Evolutionary conservation across 2,888 invertebrate genomes (phyloP), one percentile per base, ranked within the genome.

Genomic region (Protodeltote pygarga): DNA sequence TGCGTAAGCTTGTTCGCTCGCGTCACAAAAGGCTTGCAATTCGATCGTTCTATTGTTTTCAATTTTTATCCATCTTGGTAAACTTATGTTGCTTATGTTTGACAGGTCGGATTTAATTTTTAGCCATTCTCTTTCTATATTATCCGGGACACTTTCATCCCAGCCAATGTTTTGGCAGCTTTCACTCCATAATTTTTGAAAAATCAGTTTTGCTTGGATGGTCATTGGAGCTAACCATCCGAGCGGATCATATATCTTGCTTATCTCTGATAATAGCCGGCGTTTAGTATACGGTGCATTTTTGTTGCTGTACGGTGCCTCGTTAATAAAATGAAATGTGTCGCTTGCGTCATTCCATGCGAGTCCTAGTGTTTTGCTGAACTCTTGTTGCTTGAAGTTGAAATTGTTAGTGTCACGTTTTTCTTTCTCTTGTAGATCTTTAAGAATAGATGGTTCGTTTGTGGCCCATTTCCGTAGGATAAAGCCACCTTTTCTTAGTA

Each of bases 381-480:
- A 29, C 6, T 39, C 27, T 17, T 20, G 19, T n/a, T n/a, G n/a
- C n/a, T n/a, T n/a, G n/a, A n/a, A n/a, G n/a, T n/a, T n/a, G n/a
- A n/a, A n/a, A 11, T 37, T 37, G 1, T 25, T 6, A 1, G 13
- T 25, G 5, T n/a, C 8, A 8, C 19, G 10, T 10, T 25, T 37
- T 5, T 37, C 19, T 5, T 37, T 1, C 8, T 17, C 37, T 37
- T 6, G 17, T 14, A 37, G 16, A 6, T 5, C 37, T 17, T 37
- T 13, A 3, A 37, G 11, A 5, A 35, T 35, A 35, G 24, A 8
- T 5, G 23, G 6, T 16, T 39, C 39, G 15, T 39, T 39, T 9
- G 32, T 37, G 8, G 40, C 27, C 44, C 44, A 53, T 19, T 48
- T 48, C 9, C 53, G 10, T 24, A 48, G 20, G 20, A 42, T 52